Evolutionary conservation across 2,888 invertebrate genomes (phyloP).

Genomic region (Idaea straminata): DNA sequence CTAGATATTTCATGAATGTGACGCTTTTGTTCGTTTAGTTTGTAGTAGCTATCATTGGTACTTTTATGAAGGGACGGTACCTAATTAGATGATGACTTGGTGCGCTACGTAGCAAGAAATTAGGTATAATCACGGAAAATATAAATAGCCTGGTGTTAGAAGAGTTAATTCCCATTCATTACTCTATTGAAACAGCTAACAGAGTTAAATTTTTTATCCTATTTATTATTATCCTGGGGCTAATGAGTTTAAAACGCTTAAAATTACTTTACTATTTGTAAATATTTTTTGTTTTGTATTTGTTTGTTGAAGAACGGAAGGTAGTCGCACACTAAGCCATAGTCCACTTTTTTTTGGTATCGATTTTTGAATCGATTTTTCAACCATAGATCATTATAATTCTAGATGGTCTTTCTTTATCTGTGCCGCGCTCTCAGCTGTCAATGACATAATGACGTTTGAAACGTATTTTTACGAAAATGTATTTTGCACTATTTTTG

Average conservation of each 20-base stretch:
- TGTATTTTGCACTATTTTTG: constrained; percentile 47
- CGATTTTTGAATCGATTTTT: constrained; percentile 61
- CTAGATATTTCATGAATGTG: background rate
- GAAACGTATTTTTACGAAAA: constrained; percentile 60
- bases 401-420: constrained; percentile 40
- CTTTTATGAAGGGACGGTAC: background rate
- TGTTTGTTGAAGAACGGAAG: background rate
- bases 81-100: background rate
- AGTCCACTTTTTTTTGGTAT: constrained; percentile 26
- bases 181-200: background rate
- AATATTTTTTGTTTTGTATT: no score
- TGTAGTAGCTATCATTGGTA: background rate
- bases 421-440: constrained; percentile 73
- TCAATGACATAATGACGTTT: constrained; percentile 70
- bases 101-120: background rate
- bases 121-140: no score
- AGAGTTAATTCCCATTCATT: background rate
- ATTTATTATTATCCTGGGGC: background rate
- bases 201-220: background rate
- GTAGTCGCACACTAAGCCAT: background rate
- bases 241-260: no score
- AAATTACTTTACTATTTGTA: no score
- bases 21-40: background rate
- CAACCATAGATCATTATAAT: constrained; percentile 56
- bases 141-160: no score